Percentiles rank a stretch among this genome's conserved stretches.
Evolutionary conservation across 1,140 invertebrate species (phyloP).

Genomic region (Drosophila repleta): DNA sequence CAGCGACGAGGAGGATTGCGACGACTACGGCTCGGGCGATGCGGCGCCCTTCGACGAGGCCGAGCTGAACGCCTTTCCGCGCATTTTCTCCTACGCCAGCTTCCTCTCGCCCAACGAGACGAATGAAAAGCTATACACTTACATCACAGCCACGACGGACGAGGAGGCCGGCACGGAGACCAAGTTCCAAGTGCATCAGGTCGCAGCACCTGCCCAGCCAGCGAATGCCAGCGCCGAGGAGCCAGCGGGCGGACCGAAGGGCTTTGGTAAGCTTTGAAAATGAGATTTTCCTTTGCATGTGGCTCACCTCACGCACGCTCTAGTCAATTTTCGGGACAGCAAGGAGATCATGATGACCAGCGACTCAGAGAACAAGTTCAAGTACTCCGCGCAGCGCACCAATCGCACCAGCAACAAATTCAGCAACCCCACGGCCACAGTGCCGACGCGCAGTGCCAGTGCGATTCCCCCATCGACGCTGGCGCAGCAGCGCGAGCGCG

Average conservation of each 20-base stretch:
- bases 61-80: constrained; percentile 71
- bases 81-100: constrained; percentile 76
- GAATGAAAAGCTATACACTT: constrained; percentile 73
- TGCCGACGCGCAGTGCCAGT: constrained; percentile 63
- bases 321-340: constrained; percentile 83
- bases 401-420: constrained; percentile 67
- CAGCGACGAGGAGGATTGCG: constrained; percentile 90
- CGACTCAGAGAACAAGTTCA: constrained; percentile 83
- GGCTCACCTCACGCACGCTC: not conserved
- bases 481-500: constrained; percentile 52
- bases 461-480: constrained; percentile 63
- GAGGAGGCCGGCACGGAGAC: constrained; percentile 73
- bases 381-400: constrained; percentile 75
- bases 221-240: constrained; percentile 63
- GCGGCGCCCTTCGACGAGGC: constrained; percentile 61
- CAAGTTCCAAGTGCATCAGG: constrained; percentile 68
- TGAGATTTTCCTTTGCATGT: not conserved
- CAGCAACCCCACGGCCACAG: constrained; percentile 49
- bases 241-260: constrained; percentile 52
- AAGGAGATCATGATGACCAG: constrained; percentile 85
- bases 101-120: constrained; percentile 78
- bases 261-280: constrained; percentile 63
- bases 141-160: constrained; percentile 72
- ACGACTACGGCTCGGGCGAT: constrained; percentile 65
- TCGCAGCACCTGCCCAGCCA: constrained; percentile 39